A percentile compares a stretch with the other conserved stretches of the same genome.
These are phyloP conservation scores for Apteryx mantelli DNA, from an alignment of 2,113 vertebrate species.

Conservation along the genomic window DNA sequence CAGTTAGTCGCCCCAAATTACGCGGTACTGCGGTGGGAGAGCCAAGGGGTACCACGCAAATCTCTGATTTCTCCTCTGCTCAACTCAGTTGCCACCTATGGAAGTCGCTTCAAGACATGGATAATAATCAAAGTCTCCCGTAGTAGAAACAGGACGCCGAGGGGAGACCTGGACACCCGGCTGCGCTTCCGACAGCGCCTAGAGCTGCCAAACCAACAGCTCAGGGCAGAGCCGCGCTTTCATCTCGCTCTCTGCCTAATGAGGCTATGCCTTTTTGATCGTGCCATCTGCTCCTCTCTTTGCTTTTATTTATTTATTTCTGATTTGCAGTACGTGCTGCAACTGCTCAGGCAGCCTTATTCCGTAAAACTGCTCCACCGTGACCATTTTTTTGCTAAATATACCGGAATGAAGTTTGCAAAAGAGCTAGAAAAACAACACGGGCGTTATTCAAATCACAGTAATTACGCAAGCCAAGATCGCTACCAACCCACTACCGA, in stretches of 20 bases:
- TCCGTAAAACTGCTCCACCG: not conserved
- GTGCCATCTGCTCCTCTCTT: not conserved
- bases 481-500: not conserved
- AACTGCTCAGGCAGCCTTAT: not conserved
- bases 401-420: not conserved
- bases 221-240: not conserved
- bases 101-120: not conserved
- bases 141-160: not conserved
- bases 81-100: not conserved
- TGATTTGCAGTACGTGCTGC: not conserved
- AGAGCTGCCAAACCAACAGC: not conserved
- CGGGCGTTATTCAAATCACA: not conserved
- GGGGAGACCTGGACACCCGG: not conserved
- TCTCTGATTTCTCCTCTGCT: not conserved
- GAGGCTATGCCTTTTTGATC: not conserved
- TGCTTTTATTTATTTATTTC: not conserved
- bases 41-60: not conserved
- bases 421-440: not conserved
- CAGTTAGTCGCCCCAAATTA: not conserved
- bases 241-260: not conserved
- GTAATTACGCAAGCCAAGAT: slow-evolving; percentile 20
- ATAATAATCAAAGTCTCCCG: not conserved
- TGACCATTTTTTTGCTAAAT: not conserved
- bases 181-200: not conserved
- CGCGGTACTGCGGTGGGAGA: not conserved